A percentile compares a stretch with the other conserved stretches of the same genome.
These are phyloP conservation scores for Gnathonemus echidnorhynchus DNA, from an alignment of 2,113 vertebrate species.

Conservation along the genomic window DNA sequence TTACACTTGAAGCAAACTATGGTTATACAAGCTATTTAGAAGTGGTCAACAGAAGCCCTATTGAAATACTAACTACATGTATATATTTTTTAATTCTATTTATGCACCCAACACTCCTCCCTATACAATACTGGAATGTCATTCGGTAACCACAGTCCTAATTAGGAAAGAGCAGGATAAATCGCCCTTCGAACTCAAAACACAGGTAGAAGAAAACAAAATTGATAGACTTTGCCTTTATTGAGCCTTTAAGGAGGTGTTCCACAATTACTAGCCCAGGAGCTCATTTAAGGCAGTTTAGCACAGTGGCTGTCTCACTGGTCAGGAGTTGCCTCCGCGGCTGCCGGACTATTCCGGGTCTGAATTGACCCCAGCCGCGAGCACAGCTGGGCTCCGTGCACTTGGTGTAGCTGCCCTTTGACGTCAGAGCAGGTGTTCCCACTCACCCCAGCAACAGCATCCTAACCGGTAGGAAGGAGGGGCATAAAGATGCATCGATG, in stretches of 20 bases:
- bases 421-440: not conserved
- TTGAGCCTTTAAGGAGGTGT: not conserved
- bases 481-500: not conserved
- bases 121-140: not conserved
- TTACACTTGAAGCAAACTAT: not conserved
- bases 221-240: not conserved
- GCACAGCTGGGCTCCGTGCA: not conserved
- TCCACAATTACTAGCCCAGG: not conserved
- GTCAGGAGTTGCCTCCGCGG: not conserved
- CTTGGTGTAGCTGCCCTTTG: not conserved
- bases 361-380: not conserved
- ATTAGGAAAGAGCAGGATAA: not conserved
- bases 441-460: not conserved
- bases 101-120: not conserved
- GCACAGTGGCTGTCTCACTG: not conserved
- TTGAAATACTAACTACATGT: too few species aligned
- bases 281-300: not conserved
- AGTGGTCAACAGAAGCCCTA: not conserved
- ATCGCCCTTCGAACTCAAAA: not conserved
- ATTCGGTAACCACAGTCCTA: not conserved
- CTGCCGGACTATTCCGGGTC: not conserved
- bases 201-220: not conserved
- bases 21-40: not conserved
- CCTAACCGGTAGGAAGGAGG: not conserved
- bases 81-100: too few species aligned